These are phyloP conservation scores for Triops cancriformis DNA, from an alignment of 1,140 invertebrate genomes.

Conservation along the genomic window DNA sequence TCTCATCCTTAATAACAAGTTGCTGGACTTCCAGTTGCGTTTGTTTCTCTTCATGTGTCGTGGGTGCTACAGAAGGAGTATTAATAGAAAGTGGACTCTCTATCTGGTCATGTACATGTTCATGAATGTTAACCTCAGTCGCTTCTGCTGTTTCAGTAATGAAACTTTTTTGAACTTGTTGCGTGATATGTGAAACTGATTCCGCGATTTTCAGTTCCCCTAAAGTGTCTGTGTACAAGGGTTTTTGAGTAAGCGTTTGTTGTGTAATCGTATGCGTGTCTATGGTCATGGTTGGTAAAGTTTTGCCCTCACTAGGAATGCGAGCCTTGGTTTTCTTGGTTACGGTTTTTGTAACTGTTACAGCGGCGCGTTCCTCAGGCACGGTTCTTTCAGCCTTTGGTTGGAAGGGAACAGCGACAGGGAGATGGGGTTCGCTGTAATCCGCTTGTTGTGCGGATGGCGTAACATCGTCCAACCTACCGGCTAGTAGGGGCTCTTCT, in stretches of 20 bases:
- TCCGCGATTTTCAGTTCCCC: neutral
- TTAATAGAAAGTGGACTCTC: neutral
- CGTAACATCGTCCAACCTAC: neutral
- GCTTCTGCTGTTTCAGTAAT: neutral
- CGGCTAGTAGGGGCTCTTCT: neutral
- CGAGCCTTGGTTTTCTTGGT: neutral
- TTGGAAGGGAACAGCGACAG: neutral
- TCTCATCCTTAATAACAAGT: neutral
- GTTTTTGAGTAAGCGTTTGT: neutral
- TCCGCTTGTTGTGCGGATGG: neutral
- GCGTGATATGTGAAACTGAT: neutral
- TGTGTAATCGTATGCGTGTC: neutral
- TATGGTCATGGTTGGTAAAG: neutral
- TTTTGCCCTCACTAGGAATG: neutral
- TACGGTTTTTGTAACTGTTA: neutral
- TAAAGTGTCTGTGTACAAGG: neutral
- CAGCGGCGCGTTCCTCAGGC: neutral
- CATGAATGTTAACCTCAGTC: neutral
- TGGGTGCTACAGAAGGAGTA: neutral
- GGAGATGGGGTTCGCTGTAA: constrained; percentile 17
- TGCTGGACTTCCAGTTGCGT: neutral
- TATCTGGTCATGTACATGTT: neutral
- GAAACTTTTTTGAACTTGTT: neutral
- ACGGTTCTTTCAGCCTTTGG: neutral
- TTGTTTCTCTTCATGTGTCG: neutral